Base-by-base conservation (phyloP, 2,113 vertebrate species). In the Phocoena phocoena region DNA sequence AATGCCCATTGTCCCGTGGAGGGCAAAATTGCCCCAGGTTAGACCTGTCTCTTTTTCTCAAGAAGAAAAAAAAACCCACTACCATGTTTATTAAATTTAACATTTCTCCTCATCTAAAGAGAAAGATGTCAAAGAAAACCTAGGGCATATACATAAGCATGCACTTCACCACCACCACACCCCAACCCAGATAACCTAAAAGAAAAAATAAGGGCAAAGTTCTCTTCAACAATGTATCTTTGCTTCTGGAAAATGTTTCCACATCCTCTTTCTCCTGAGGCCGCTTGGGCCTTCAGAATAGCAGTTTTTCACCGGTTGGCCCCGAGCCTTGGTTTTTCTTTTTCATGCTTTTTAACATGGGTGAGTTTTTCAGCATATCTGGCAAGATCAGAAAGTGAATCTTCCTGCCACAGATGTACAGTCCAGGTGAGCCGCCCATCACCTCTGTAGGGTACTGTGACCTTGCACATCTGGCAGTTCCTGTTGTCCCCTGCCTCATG, bases 211-310 rank as follows among this genome's bases (percentile, higher is more conserved):
- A 47, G 79, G 38, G 58, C 15, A 89, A 73, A 93, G 26, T 93
- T 95, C 86, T 53, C 28, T 74, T 53, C 74, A 41, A 44, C 38
- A 62, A 58, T 55, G 98, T 99, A 99, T 99, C 99, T 99, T 93
- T 99, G 98, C 96, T 99, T 99, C 98, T 99, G 99, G 98, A 99
- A 99, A 96, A 99, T 99, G 98, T 99, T 99, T 93, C 99, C 99
- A 98, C 99, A 99, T 26, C 99, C 99, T 98, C 99, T 98, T 96
- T 99, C 99, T 98, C 99, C 99, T 8, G 5, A 25, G 71, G 14
- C 21, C 31, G 28, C 99, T 98, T 99, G 99, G 96, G 99, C 99
- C 99, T 99, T 99, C 88, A 99, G 99, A 97, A 99, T 99, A 82
- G 99, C 99, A 31, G 99, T 99, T 98, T 99, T 99, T 21, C 99